A percentile compares a stretch with the other conserved stretches of the same genome.
Evolutionary conservation across 2,797 vertebrate genomes (phyloP).

Genomic region (Saxicola maurus): DNA sequence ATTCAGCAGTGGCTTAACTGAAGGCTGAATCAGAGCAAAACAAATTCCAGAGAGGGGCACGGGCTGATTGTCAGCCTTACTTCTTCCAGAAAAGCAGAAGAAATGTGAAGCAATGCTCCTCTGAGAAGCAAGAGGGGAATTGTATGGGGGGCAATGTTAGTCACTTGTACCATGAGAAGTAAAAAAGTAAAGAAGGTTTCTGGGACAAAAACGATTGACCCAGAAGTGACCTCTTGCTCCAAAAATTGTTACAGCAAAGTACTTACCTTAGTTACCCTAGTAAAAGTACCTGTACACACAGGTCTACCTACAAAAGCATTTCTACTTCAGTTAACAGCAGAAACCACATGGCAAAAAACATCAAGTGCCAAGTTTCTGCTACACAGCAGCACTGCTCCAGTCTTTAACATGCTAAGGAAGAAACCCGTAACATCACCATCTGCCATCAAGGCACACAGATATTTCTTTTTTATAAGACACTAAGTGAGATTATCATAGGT

Average conservation of each 20-base stretch:
- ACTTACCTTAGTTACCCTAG: not conserved
- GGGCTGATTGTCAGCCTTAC: not conserved
- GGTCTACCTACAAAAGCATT: not conserved
- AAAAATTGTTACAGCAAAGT: not conserved
- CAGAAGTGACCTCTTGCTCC: not conserved
- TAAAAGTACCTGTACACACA: not conserved
- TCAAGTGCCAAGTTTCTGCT: not conserved
- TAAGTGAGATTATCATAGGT: not conserved
- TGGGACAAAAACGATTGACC: not conserved
- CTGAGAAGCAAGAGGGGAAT: fast-evolving
- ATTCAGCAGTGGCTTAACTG: not conserved
- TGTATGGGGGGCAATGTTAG: fast-evolving
- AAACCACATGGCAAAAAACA: not conserved
- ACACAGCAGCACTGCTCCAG: not conserved
- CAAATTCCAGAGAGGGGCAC: not conserved
- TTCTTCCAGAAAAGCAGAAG: not conserved
- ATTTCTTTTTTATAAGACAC: not conserved
- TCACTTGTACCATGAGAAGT: not conserved
- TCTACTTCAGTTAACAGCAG: not conserved
- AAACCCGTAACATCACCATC: not conserved
- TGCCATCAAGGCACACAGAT: not conserved
- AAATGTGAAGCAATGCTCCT: fast-evolving
- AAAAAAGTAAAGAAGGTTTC: not conserved
- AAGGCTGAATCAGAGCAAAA: not conserved
- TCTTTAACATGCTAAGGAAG: not conserved